Percentiles rank a stretch among this genome's conserved stretches.
Conservation (phyloP, 2,797 vertebrate genomes). For the Myotis myotis region DNA sequence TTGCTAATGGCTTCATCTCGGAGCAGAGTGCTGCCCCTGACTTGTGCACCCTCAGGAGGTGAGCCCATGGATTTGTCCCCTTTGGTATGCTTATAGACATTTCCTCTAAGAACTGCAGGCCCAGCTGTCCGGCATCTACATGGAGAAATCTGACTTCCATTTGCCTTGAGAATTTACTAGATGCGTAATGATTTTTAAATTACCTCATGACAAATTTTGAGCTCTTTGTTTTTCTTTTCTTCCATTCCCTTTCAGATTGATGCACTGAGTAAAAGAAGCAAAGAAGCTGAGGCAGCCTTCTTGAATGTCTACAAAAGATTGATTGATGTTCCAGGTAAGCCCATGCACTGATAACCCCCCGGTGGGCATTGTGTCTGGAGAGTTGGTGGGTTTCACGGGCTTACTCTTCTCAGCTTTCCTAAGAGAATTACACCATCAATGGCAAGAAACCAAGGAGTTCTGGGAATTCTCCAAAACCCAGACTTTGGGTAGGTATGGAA, state of each 20-base stretch:
- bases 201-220: conserved; percentile 64
- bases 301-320: conserved; percentile 99
- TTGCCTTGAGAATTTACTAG: neutral
- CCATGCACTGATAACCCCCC: neutral
- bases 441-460: neutral
- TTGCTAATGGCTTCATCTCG: neutral
- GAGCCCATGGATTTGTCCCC: rapidly evolving
- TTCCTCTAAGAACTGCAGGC: neutral
- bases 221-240: conserved; percentile 33
- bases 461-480: neutral
- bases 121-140: neutral
- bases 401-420: neutral
- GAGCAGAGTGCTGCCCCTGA: neutral
- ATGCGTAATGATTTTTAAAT: neutral
- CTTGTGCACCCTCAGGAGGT: rapidly evolving
- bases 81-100: neutral
- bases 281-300: conserved; percentile 99
- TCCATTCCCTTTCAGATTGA: conserved; percentile 89
- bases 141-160: neutral
- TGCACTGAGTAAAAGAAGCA: conserved; percentile 98
- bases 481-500: neutral
- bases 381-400: rapidly evolving
- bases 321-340: conserved; percentile 98
- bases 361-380: no score
- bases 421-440: neutral